Evolutionary conservation across 2,888 invertebrate genomes (phyloP).

Genomic region (Patella pellucida): DNA sequence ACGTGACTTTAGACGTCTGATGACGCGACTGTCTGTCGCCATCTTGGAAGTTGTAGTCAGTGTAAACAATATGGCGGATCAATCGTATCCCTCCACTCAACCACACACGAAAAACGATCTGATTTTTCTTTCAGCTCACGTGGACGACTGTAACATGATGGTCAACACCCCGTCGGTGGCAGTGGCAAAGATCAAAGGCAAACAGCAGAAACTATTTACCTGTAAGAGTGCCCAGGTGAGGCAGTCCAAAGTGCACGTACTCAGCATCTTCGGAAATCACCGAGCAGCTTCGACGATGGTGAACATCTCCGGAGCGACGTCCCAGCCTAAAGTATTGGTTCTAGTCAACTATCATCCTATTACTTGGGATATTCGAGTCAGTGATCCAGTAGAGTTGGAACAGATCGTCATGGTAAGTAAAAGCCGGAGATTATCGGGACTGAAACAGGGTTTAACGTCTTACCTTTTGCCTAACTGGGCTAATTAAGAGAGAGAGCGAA

Average conservation of each 20-base stretch:
- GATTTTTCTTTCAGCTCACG: conserved; percentile 12
- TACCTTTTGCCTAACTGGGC: no score
- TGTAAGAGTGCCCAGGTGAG: conserved; percentile 15
- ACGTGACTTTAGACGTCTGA: no score
- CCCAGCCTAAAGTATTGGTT: conserved; percentile 15
- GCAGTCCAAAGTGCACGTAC: conserved; percentile 21
- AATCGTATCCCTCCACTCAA: no score
- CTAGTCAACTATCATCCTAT: conserved; percentile 33
- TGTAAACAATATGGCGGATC: no score
- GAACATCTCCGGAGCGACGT: conserved; percentile 19
- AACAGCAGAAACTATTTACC: conserved; percentile 14
- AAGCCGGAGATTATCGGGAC: no score
- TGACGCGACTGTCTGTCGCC: no score
- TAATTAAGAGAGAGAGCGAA: no score
- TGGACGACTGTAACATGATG: conserved; percentile 14
- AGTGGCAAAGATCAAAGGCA: conserved; percentile 13
- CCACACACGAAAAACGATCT: no score
- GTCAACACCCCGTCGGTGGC: conserved; percentile 12
- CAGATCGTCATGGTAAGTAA: conserved; percentile 28
- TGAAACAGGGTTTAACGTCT: no score
- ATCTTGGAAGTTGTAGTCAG: no score
- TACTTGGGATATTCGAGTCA: conserved; percentile 24
- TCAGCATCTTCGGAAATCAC: conserved; percentile 36
- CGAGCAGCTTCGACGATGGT: conserved; percentile 24
- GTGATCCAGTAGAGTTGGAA: neutral